phyloP scores from a whole-genome alignment of 2,888 invertebrate species.

The Geotrupes spiniger region DNA sequence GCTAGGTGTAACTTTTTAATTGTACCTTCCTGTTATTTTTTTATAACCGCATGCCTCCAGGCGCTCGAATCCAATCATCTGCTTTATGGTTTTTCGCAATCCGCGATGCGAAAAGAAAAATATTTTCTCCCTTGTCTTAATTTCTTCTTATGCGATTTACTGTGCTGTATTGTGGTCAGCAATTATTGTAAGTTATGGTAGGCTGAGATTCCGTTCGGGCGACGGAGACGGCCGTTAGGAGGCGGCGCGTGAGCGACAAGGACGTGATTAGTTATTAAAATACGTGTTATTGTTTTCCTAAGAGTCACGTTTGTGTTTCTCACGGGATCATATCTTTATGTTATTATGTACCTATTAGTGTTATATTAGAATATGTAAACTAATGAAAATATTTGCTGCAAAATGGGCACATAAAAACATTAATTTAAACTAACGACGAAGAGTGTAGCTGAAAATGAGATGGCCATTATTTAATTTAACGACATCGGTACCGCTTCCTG shows the following conservation, averaged over 20 bases:
- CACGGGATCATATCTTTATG: conserved; percentile 41
- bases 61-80: too few relatives aligned
- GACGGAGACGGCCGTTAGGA: conserved; percentile 9
- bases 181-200: conserved; percentile 37
- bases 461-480: too few relatives aligned
- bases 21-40: too few relatives aligned
- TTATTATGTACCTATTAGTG: conserved; percentile 25
- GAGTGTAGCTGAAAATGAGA: too few relatives aligned
- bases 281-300: conserved; percentile 50
- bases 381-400: conserved; percentile 1
- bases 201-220: conserved; percentile 26
- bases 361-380: conserved; percentile 23
- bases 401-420: conserved; percentile 1
- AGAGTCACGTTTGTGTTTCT: conserved; percentile 52
- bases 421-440: background rate
- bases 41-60: too few relatives aligned
- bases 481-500: too few relatives aligned
- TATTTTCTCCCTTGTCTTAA: conserved; percentile 23
- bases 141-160: conserved; percentile 25
- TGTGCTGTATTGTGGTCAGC: conserved; percentile 34
- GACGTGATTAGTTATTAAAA: conserved; percentile 48
- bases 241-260: conserved; percentile 26
- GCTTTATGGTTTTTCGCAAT: too few relatives aligned
- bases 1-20: too few relatives aligned
- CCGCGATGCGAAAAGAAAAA: conserved; percentile 8